Evolutionary conservation across 1,140 invertebrate genomes (phyloP).

Genomic region (Himalopsyche phryganea): DNA sequence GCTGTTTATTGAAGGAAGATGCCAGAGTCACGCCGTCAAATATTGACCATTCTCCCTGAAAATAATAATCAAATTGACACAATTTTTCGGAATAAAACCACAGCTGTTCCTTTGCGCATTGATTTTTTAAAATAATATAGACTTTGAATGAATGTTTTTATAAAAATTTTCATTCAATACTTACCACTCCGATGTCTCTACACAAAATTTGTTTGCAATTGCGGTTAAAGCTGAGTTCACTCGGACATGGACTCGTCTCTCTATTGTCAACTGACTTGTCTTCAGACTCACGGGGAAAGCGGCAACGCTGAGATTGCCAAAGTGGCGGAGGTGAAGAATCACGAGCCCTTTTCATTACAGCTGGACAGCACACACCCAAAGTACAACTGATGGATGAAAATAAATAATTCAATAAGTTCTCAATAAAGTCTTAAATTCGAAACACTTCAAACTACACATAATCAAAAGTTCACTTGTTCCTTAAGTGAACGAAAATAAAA

Average conservation of each 20-base stretch:
- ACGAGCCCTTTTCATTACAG: conserved; percentile 16
- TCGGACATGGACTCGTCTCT: not conserved
- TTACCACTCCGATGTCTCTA: conserved; percentile 29
- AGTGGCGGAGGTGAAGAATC: conserved; percentile 16
- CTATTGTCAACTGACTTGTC: not conserved
- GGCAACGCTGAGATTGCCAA: conserved; percentile 3
- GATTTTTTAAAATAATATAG: not conserved
- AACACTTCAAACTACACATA: too few species aligned
- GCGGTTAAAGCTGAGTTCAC: not conserved
- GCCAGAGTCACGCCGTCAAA: conserved; percentile 24
- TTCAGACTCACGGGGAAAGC: conserved; percentile 6
- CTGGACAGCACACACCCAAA: conserved; percentile 17
- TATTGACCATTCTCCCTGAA: conserved; percentile 31
- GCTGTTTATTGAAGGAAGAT: conserved; percentile 9
- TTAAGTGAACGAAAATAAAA: too few species aligned
- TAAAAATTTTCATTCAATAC: not conserved
- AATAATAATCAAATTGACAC: conserved; percentile 7
- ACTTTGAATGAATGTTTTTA: conserved; percentile 1
- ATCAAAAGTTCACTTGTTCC: too few species aligned
- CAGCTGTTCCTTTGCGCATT: not conserved
- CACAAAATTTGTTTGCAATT: conserved; percentile 10
- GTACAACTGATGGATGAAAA: conserved; percentile 28
- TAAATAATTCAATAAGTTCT: too few species aligned
- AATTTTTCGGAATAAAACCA: not conserved
- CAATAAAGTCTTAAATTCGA: too few species aligned